Conservation (phyloP, 2,113 vertebrate species). For the Sinocyclocheilus maitianheensis region DNA sequence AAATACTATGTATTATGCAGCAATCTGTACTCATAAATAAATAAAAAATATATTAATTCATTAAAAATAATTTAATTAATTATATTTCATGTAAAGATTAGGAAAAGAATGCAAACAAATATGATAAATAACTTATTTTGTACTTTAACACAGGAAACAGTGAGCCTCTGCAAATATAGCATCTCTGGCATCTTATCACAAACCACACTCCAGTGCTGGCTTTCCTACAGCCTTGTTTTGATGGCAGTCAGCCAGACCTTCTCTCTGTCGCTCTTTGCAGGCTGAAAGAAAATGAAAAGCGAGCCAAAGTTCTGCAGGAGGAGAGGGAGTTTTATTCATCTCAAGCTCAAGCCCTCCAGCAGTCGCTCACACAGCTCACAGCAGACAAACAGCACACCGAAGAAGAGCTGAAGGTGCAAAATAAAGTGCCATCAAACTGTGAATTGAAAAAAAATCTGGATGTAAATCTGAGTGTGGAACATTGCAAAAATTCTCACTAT, state of each 20-base stretch:
- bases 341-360: conserved; percentile 87
- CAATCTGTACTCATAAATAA: too few relatives aligned
- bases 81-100: too few relatives aligned
- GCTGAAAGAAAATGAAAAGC: conserved; percentile 86
- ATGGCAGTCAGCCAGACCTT: not conserved
- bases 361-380: conserved; percentile 88
- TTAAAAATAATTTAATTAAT: too few relatives aligned
- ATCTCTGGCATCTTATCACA: not conserved
- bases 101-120: too few relatives aligned
- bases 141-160: not conserved
- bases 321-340: conserved; percentile 91
- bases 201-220: not conserved
- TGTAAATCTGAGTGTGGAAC: not conserved
- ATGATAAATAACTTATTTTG: not conserved
- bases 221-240: not conserved
- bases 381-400: conserved; percentile 92
- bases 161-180: not conserved
- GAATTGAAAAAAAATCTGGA: too few relatives aligned
- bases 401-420: conserved; percentile 88
- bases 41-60: too few relatives aligned
- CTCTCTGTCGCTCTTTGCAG: conserved; percentile 67
- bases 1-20: too few relatives aligned
- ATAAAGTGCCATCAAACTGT: not conserved
- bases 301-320: conserved; percentile 83
- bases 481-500: not conserved